Percentiles rank a stretch among this genome's conserved stretches.
These are phyloP conservation scores for Setipinna tenuifilis DNA, from an alignment of 2,797 vertebrate genomes.

Conservation along the genomic window DNA sequence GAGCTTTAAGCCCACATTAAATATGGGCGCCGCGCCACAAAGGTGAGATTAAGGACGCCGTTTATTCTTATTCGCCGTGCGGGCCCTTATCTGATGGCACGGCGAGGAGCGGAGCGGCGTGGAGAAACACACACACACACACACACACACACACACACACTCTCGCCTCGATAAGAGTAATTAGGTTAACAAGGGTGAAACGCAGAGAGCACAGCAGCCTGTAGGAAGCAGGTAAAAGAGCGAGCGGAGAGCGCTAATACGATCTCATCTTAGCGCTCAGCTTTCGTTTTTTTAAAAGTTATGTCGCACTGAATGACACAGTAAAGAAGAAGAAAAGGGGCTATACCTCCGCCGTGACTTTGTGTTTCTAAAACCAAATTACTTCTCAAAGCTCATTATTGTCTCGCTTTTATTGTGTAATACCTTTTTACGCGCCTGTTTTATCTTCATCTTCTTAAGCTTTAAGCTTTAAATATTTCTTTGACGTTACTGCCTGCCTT, in stretches of 20 bases:
- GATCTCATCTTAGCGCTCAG: background rate
- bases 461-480: background rate
- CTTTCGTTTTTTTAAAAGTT: conserved; percentile 2
- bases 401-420: background rate
- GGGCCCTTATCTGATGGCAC: conserved; percentile 38
- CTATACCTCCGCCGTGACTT: background rate
- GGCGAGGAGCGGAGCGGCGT: conserved; percentile 25
- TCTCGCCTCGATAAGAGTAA: conserved; percentile 43
- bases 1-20: conserved; percentile 35
- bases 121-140: background rate
- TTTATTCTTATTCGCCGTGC: conserved; percentile 21
- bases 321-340: background rate
- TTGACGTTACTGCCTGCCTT: background rate
- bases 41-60: conserved; percentile 39
- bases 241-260: background rate
- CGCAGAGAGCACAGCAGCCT: background rate
- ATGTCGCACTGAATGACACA: background rate
- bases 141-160: conserved; percentile 30
- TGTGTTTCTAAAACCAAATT: conserved; percentile 13
- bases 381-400: conserved; percentile 10
- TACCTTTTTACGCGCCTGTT: background rate
- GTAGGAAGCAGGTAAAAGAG: background rate
- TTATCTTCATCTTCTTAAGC: background rate
- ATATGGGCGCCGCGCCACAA: conserved; percentile 39
- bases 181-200: conserved; percentile 32